Conservation (phyloP, 2,113 vertebrate genomes). For the Tamias sibiricus region DNA sequence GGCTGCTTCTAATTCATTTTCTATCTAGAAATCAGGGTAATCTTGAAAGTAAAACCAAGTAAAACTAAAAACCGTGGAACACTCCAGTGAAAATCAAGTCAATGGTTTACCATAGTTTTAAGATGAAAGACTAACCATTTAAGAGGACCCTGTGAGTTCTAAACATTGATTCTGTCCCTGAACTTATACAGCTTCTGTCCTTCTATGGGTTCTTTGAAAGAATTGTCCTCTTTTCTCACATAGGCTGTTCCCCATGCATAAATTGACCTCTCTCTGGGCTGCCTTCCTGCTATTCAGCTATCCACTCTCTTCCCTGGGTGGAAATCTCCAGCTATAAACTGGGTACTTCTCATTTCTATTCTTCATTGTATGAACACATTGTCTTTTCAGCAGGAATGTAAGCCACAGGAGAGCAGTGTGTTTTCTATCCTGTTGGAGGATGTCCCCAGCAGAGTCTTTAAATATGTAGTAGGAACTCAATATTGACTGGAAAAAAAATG, state of each 20-base stretch:
- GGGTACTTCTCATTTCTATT: no score
- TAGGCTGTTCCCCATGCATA: neutral
- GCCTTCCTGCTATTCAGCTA: neutral
- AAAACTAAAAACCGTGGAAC: neutral
- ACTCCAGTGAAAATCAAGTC: neutral
- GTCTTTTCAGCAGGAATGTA: neutral
- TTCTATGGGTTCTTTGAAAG: neutral
- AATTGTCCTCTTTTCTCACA: neutral
- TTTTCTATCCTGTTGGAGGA: neutral
- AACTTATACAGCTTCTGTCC: neutral
- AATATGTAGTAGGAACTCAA: neutral
- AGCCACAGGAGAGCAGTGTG: neutral
- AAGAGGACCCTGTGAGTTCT: neutral
- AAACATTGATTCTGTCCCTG: neutral
- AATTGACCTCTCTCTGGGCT: neutral
- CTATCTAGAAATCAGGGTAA: neutral
- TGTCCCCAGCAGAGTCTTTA: neutral
- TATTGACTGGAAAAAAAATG: neutral
- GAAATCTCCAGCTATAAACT: neutral
- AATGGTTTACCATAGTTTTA: neutral
- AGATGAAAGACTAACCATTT: neutral
- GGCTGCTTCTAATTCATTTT: neutral
- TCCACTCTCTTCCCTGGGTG: neutral
- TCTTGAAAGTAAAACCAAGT: constrained; percentile 6
- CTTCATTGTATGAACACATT: neutral